phyloP scores from a whole-genome alignment of 1,140 invertebrate species.

The Battus philenor region DNA sequence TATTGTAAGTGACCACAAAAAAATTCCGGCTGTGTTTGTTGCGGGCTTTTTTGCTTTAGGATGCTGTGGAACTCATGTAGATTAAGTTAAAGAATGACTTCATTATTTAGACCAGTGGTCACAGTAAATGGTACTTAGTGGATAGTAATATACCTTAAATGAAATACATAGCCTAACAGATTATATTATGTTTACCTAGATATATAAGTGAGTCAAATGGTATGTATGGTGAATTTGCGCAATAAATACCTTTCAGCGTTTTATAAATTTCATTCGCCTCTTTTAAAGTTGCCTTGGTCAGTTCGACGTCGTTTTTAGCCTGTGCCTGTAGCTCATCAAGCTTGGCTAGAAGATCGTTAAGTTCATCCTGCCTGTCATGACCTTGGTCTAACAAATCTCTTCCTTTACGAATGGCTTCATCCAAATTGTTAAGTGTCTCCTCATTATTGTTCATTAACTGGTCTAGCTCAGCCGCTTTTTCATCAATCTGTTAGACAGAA shows the following conservation, averaged over 20 bases:
- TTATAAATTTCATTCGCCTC: conserved; percentile 92
- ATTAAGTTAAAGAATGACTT: no score
- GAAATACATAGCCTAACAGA: no score
- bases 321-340: conserved; percentile 82
- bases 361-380: conserved; percentile 78
- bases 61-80: no score
- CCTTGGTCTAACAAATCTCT: conserved; percentile 81
- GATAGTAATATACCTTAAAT: no score
- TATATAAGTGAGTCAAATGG: no score
- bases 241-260: conserved; percentile 86
- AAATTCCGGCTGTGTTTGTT: no score
- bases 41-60: no score
- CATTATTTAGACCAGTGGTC: no score
- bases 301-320: conserved; percentile 87
- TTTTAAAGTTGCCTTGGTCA: conserved; percentile 89
- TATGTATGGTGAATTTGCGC: no score
- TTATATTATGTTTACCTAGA: no score
- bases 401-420: conserved; percentile 38
- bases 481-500: conserved; percentile 60
- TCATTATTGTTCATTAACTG: conserved; percentile 60
- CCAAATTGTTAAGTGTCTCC: conserved; percentile 43
- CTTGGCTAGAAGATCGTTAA: conserved; percentile 78
- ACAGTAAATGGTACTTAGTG: no score
- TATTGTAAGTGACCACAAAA: no score
- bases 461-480: conserved; percentile 57